Evolutionary conservation across 2,797 vertebrate species (phyloP).

Genomic region (Gallirallus australis): DNA sequence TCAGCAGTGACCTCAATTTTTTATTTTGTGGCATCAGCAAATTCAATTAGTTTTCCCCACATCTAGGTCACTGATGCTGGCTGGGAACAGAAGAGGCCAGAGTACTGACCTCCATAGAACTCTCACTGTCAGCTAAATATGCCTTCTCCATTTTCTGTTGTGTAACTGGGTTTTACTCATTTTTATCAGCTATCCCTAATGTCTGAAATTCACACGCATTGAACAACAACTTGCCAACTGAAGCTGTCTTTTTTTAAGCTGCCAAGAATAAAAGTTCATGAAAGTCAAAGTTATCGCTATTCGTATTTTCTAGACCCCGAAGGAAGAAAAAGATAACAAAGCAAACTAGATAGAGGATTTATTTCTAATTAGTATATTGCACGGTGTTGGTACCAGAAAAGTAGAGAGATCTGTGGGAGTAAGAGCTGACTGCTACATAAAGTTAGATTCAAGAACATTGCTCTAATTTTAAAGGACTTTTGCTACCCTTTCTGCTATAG

Average conservation of each 20-base stretch:
- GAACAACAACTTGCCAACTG: background rate
- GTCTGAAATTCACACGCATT: background rate
- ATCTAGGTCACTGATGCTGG: background rate
- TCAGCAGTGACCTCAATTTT: conserved; percentile 59
- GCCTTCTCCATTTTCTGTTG: background rate
- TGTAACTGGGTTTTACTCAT: background rate
- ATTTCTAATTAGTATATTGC: background rate
- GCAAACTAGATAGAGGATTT: background rate
- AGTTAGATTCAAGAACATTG: fast-evolving
- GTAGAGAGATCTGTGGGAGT: background rate
- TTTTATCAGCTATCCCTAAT: background rate
- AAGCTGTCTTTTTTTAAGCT: background rate
- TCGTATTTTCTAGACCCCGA: background rate
- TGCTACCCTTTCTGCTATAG: background rate
- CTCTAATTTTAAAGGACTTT: background rate
- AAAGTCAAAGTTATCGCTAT: background rate
- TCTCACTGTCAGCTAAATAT: background rate
- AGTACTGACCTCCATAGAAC: background rate
- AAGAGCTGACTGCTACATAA: background rate
- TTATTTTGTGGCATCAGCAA: conserved; percentile 58
- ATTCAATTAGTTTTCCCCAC: conserved; percentile 50
- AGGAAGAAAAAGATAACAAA: background rate
- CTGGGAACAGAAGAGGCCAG: conserved; percentile 24
- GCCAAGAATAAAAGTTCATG: background rate
- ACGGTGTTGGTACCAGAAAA: conserved; percentile 4